phyloP scores from a whole-genome alignment of 2,797 vertebrate species.

The Propithecus deckenii region DNA sequence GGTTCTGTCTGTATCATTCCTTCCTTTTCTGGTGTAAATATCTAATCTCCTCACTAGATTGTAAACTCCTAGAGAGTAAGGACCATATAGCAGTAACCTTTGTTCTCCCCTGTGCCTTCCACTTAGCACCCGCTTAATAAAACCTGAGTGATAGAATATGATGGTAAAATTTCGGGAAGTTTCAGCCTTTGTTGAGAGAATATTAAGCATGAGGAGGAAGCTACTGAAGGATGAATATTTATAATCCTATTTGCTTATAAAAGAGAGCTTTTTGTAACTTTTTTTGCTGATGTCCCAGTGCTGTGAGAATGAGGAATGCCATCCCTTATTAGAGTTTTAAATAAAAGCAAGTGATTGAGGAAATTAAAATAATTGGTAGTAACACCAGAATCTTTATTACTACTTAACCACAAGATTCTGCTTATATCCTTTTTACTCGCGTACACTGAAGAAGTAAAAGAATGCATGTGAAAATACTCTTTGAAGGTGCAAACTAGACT shows the following conservation, averaged over 20 bases:
- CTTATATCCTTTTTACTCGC: constrained; percentile 15
- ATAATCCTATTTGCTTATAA: not conserved
- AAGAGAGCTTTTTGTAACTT: not conserved
- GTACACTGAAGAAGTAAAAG: constrained; percentile 43
- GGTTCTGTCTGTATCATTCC: not conserved
- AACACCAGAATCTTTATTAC: not conserved
- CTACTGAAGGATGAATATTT: not conserved
- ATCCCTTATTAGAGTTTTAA: constrained; percentile 11
- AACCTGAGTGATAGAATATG: not conserved
- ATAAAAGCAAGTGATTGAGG: not conserved
- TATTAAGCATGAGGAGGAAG: not conserved
- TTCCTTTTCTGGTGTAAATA: not conserved
- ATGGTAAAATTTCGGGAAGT: not conserved
- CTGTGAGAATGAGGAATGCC: not conserved
- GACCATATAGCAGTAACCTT: not conserved
- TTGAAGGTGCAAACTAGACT: constrained; percentile 30
- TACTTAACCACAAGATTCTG: not conserved
- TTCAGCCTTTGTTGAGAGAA: constrained; percentile 11
- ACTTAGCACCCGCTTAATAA: not conserved
- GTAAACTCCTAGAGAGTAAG: not conserved
- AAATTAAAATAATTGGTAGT: constrained; percentile 1
- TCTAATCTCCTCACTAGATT: not conserved
- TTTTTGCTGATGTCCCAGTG: not conserved
- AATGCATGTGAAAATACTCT: constrained; percentile 43
- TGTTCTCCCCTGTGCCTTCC: not conserved